A percentile compares a stretch with the other conserved stretches of the same genome.
Conservation (phyloP, 1,140 invertebrate genomes). For the Drosophila serrata region DNA sequence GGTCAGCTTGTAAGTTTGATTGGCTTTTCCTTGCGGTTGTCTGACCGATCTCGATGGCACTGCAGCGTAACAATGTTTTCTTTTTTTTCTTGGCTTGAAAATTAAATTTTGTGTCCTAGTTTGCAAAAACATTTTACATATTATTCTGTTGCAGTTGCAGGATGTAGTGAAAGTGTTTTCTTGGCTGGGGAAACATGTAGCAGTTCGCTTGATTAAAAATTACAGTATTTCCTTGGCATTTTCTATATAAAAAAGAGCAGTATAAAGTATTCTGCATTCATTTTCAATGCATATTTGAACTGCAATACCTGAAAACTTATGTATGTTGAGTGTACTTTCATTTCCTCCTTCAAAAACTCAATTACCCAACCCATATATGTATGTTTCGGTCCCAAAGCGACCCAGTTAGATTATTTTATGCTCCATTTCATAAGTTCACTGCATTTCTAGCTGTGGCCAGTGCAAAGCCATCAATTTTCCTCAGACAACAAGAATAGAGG, state of each 20-base stretch:
- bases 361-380: background rate
- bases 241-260: background rate
- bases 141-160: background rate
- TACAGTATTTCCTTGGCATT: too few species aligned
- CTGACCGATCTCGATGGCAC: slow-evolving; percentile 52
- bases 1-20: slow-evolving; percentile 72
- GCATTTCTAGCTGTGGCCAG: slow-evolving; percentile 28
- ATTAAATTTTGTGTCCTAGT: slow-evolving; percentile 74
- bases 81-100: slow-evolving; percentile 32
- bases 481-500: slow-evolving; percentile 30
- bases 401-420: slow-evolving; percentile 34
- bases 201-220: background rate
- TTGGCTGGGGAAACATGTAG: too few species aligned
- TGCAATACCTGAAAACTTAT: background rate
- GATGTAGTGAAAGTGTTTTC: slow-evolving; percentile 50
- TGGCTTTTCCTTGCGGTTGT: slow-evolving; percentile 70
- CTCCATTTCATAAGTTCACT: slow-evolving; percentile 48
- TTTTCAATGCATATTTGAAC: too few species aligned
- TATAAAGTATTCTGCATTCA: background rate
- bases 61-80: slow-evolving; percentile 61
- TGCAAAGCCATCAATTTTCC: slow-evolving; percentile 58
- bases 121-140: slow-evolving; percentile 48
- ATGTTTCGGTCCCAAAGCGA: slow-evolving; percentile 1
- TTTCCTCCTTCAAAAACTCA: background rate
- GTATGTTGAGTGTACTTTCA: background rate